A percentile compares a stretch with the other conserved stretches of the same genome.
phyloP scores from a whole-genome alignment of 92 coral and sea anemone species.

The Chrysogorgia sp. region DNA sequence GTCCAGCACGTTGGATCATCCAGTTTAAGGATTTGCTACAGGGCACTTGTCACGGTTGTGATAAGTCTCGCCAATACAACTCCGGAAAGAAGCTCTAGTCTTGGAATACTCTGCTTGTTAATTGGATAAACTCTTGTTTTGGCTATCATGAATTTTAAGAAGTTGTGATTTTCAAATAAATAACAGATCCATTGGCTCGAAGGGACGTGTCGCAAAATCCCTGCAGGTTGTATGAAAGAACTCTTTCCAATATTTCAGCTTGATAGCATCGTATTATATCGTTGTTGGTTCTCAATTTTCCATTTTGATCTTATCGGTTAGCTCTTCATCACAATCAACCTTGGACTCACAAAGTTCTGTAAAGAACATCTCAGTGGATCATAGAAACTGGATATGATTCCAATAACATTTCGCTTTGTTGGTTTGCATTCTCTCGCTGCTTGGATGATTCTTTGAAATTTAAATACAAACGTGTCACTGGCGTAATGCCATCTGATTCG shows the following conservation, averaged over 20 bases:
- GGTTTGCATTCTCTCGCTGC: neutral
- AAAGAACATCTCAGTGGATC: constrained; percentile 8
- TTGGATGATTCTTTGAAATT: neutral
- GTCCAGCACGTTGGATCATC: no score
- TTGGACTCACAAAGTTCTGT: neutral
- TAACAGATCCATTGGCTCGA: constrained; percentile 7
- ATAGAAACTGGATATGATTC: constrained; percentile 3
- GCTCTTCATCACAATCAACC: neutral
- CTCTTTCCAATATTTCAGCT: neutral
- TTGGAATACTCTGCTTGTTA: no score
- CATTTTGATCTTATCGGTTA: neutral
- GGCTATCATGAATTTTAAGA: neutral
- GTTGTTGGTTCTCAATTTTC: neutral
- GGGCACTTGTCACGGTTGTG: no score
- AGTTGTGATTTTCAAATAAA: neutral
- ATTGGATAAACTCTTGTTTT: constrained; percentile 27
- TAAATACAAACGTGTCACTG: neutral
- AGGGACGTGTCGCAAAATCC: constrained; percentile 14
- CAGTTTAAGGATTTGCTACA: no score
- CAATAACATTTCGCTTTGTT: no score
- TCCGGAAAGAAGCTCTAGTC: no score
- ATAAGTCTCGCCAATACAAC: no score
- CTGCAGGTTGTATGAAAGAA: constrained; percentile 6
- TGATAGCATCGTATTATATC: neutral
- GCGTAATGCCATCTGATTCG: no score